Conservation (phyloP, 1,140 invertebrate species). For the Ephestia elutella region DNA sequence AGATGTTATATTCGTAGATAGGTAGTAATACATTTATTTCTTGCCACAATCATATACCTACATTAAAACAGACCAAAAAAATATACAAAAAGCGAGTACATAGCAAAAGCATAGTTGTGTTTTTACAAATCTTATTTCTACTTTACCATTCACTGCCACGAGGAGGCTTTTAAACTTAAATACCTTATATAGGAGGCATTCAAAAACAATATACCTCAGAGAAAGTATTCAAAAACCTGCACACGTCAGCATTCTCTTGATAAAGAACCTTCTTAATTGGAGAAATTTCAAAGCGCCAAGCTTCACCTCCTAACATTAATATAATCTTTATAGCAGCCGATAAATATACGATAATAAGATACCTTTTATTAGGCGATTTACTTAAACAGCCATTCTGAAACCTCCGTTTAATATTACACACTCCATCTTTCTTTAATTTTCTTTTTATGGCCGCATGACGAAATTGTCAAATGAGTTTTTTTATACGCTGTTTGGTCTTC, state of each 20-base stretch:
- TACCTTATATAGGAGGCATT: no score
- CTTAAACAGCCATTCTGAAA: constrained; percentile 21
- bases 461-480: constrained; percentile 4
- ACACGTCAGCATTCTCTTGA: constrained; percentile 23
- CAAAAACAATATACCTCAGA: neutral
- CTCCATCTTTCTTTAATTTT: constrained; percentile 7
- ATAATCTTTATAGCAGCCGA: constrained; percentile 34
- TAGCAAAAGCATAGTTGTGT: no score
- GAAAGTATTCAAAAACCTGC: neutral
- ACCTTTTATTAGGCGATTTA: constrained; percentile 19
- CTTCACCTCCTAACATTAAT: constrained; percentile 30
- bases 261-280: constrained; percentile 50
- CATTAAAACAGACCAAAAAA: no score
- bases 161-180: no score
- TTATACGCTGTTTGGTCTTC: no score
- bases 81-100: no score
- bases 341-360: constrained; percentile 33
- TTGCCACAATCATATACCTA: no score
- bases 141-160: no score
- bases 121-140: no score
- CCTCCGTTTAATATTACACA: constrained; percentile 5
- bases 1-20: no score
- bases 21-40: no score
- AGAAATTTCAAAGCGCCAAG: constrained; percentile 36
- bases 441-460: constrained; percentile 1